These are phyloP conservation scores for Dryocosmus kuriphilus DNA, from an alignment of 2,888 invertebrate genomes.

Conservation along the genomic window DNA sequence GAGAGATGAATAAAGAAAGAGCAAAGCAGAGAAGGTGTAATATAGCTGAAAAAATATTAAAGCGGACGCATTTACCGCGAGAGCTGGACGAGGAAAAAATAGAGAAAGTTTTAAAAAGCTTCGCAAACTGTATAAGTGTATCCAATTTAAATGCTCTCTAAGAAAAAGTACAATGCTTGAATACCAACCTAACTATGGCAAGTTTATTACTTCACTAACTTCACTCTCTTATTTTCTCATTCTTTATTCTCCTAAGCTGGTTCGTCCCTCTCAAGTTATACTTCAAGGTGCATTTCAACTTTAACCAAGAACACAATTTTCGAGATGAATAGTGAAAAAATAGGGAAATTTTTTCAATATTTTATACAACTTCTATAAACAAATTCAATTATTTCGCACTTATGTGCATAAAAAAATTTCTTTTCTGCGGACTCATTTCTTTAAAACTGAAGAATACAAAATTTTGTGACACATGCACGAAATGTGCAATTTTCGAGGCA, in stretches of 20 bases:
- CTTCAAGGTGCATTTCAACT: background rate
- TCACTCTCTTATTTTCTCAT: conserved; percentile 35
- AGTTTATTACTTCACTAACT: conserved; percentile 40
- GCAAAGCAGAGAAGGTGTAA: conserved; percentile 33
- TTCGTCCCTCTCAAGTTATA: conserved; percentile 29
- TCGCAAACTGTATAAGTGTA: conserved; percentile 37
- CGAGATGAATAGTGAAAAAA: background rate
- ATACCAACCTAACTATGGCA: conserved; percentile 39
- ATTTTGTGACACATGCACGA: too few species aligned
- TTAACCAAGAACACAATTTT: conserved; percentile 3
- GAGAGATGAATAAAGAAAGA: background rate
- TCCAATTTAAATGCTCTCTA: conserved; percentile 36
- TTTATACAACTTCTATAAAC: too few species aligned
- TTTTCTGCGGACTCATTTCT: too few species aligned
- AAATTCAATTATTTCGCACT: too few species aligned
- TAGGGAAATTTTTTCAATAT: too few species aligned
- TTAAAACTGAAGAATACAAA: too few species aligned
- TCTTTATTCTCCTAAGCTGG: conserved; percentile 29
- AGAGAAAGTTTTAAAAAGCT: conserved; percentile 40
- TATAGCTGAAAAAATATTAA: conserved; percentile 41
- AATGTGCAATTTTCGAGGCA: too few species aligned
- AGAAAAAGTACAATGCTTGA: conserved; percentile 41
- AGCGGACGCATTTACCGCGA: conserved; percentile 34
- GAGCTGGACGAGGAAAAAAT: conserved; percentile 40
- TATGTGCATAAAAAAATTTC: too few species aligned